Percentiles rank a stretch among this genome's conserved stretches.
These are phyloP conservation scores for Pristionchus mayeri DNA, from an alignment of 2,888 invertebrate species.

Conservation along the genomic window DNA sequence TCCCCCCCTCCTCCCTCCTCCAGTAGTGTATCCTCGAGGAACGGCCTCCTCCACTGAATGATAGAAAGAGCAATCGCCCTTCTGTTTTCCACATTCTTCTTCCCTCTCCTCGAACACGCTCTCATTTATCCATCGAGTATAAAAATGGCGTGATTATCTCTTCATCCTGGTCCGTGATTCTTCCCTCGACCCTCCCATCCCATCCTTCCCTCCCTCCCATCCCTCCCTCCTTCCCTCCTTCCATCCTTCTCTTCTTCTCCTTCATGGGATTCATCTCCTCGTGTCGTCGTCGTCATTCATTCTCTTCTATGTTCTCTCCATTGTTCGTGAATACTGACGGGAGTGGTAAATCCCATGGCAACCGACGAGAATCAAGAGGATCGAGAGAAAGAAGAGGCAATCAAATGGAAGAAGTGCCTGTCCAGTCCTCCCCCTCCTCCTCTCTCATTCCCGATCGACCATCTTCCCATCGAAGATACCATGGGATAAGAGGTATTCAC, in stretches of 20 bases:
- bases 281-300: background rate
- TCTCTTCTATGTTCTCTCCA: background rate
- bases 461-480: too few relatives aligned
- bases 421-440: background rate
- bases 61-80: background rate
- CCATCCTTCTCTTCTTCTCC: too few relatives aligned
- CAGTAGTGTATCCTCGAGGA: background rate
- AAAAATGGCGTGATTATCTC: slow-evolving; percentile 12
- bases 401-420: background rate
- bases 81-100: background rate
- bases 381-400: background rate
- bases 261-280: background rate
- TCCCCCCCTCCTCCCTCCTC: background rate
- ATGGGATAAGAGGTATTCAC: background rate
- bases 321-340: background rate
- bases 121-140: slow-evolving; percentile 2
- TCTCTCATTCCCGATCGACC: background rate
- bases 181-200: background rate
- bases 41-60: background rate
- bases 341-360: background rate
- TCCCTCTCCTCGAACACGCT: background rate
- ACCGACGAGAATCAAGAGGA: background rate
- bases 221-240: background rate
- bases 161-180: background rate
- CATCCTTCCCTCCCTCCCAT: background rate